phyloP scores from a whole-genome alignment of 2,888 invertebrate species.

The Parnassius mnemosyne region DNA sequence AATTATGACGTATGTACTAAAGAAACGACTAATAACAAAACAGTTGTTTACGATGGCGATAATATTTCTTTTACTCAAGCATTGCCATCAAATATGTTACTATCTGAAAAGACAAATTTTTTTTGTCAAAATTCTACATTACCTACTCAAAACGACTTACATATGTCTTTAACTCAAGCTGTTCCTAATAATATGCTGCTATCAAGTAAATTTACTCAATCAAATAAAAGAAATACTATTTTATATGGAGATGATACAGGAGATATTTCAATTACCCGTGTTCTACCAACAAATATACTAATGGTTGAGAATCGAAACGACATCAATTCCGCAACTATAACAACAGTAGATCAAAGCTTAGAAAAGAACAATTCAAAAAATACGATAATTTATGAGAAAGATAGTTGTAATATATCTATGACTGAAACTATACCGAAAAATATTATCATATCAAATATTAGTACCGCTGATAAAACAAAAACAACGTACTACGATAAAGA shows the following conservation, averaged over 20 bases:
- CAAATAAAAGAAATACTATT: slow-evolving; percentile 33
- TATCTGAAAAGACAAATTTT: slow-evolving; percentile 1
- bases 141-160: slow-evolving; percentile 5
- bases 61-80: slow-evolving; percentile 35
- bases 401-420: slow-evolving; percentile 32
- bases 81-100: slow-evolving; percentile 25
- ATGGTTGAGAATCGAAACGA: slow-evolving; percentile 29
- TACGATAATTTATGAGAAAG: slow-evolving; percentile 22
- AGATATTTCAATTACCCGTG: slow-evolving; percentile 39
- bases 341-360: slow-evolving; percentile 27
- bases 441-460: slow-evolving; percentile 27
- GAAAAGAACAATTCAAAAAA: slow-evolving; percentile 26
- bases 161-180: slow-evolving; percentile 37
- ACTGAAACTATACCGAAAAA: slow-evolving; percentile 33
- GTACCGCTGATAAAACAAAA: slow-evolving; percentile 4
- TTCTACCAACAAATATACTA: slow-evolving; percentile 30
- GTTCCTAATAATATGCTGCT: slow-evolving; percentile 32
- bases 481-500: neutral
- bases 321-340: slow-evolving; percentile 23
- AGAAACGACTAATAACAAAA: slow-evolving; percentile 30
- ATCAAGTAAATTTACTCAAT: slow-evolving; percentile 4
- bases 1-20: slow-evolving; percentile 25
- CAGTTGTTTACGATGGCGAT: slow-evolving; percentile 34
- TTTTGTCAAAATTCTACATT: slow-evolving; percentile 13
- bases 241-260: slow-evolving; percentile 31